Evolutionary conservation across 2,888 invertebrate species (phyloP).

Genomic region (Acronicta alni): DNA sequence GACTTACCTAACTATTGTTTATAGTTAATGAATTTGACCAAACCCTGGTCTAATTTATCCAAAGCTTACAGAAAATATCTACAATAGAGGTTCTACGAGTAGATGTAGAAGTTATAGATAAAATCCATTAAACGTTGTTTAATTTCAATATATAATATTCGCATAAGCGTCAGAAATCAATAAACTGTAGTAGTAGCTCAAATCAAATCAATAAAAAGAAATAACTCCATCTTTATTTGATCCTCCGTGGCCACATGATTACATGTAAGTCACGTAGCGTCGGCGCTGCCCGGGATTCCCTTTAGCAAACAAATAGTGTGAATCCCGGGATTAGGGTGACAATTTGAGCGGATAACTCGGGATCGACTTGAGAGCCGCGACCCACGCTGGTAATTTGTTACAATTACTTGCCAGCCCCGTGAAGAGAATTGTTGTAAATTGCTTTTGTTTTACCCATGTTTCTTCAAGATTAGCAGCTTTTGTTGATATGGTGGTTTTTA

Average conservation of each 20-base stretch:
- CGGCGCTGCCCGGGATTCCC: slow-evolving; percentile 71
- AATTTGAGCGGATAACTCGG: slow-evolving; percentile 78
- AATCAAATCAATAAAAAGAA: slow-evolving; percentile 10
- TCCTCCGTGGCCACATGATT: slow-evolving; percentile 35
- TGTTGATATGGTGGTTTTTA: slow-evolving; percentile 10
- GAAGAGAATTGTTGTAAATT: slow-evolving; percentile 56
- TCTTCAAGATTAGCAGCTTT: slow-evolving; percentile 31
- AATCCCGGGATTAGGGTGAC: slow-evolving; percentile 76
- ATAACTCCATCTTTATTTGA: slow-evolving; percentile 30
- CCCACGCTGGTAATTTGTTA: slow-evolving; percentile 76
- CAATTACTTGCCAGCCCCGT: slow-evolving; percentile 75
- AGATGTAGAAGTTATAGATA: background rate
- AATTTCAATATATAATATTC: too few relatives aligned
- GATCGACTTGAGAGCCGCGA: slow-evolving; percentile 68
- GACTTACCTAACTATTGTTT: too few relatives aligned
- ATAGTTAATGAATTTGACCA: too few relatives aligned
- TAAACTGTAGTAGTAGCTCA: too few relatives aligned
- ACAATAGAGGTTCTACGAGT: too few relatives aligned
- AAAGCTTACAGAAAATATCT: background rate
- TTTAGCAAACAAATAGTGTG: slow-evolving; percentile 83
- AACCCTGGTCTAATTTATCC: background rate
- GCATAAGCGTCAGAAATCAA: too few relatives aligned
- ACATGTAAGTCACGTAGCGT: slow-evolving; percentile 77
- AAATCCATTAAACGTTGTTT: too few relatives aligned
- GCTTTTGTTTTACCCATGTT: slow-evolving; percentile 37